Evolutionary conservation across 2,888 invertebrate species (phyloP), one percentile per base, ranked within the genome.

Genomic region (Philereme vetulata): DNA sequence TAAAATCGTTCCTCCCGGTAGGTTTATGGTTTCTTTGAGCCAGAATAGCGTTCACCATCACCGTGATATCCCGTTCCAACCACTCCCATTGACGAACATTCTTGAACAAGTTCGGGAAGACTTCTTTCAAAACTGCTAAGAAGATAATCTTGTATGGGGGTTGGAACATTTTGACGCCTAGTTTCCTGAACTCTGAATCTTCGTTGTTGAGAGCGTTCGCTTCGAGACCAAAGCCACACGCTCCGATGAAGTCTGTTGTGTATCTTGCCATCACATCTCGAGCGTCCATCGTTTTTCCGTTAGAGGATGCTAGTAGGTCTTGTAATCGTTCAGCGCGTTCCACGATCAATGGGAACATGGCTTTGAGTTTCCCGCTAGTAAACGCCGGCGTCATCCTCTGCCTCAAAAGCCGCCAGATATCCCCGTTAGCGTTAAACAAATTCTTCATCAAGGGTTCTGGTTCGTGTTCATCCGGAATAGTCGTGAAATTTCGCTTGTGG

Each of bases 181-280:
- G 32, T 42, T 50, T 50, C 61, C 84, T 72, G 50, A 81, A 80
- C 2, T 72, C 56, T 1, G 81, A 84, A 45, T 78, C 68, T 49
- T 81, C 79, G 10, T 78, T 71, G 36, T 70, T 76, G 4, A 82
- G 67, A 0, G 78, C 62, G 40, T 82, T 72, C 51, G 72, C 66
- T 42, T 81, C 76, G 3, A 83, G 70, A 0, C 83, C 83, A 21
- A 83, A 80, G 21, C 78, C 84, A 54, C 82, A 82, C 0, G 78
- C 78, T 4, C 81, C 84, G 4, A 83, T 83, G 38, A 82, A 82
- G 32, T 82, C 82, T 0, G 81, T 82, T 0, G 81, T 78, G 52
- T 75, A 82, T 6, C 80, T 67, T 0, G 81, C 81, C 82, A 83
- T 81, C 3, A 83, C 61, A 4, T 83, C 84, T 0, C 79, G 64